These are phyloP conservation scores for Sylvia borin DNA, from an alignment of 2,797 vertebrate genomes.

Conservation along the genomic window DNA sequence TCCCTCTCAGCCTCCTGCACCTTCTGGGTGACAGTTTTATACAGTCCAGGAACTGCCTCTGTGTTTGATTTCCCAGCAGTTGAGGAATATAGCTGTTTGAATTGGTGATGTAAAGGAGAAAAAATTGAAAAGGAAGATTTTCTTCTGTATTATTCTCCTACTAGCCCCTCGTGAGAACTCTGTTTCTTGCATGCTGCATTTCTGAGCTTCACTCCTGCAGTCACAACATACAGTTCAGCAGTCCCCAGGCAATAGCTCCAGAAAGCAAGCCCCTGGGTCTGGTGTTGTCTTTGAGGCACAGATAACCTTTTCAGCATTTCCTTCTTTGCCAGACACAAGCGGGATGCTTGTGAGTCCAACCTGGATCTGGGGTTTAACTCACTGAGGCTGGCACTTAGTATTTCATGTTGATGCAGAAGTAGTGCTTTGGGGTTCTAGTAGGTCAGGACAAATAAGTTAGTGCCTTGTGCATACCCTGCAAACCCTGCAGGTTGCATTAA, in stretches of 20 bases:
- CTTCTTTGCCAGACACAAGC: neutral
- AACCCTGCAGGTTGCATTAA: neutral
- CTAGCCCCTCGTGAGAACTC: neutral
- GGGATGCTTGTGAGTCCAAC: neutral
- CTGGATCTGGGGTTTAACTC: neutral
- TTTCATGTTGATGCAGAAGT: neutral
- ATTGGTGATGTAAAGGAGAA: neutral
- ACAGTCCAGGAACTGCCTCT: neutral
- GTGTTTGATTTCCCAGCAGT: neutral
- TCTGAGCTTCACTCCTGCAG: slow-evolving; percentile 3
- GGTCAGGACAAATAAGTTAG: slow-evolving; percentile 3
- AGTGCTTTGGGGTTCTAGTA: neutral
- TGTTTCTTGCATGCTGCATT: neutral
- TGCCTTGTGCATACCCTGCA: neutral
- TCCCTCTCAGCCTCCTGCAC: neutral
- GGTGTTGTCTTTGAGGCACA: slow-evolving; percentile 4
- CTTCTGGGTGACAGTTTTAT: neutral
- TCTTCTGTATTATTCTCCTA: neutral
- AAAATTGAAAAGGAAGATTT: neutral
- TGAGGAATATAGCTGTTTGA: neutral
- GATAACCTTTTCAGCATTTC: neutral
- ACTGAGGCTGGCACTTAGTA: neutral
- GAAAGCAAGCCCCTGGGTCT: neutral
- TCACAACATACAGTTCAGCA: neutral
- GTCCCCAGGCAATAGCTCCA: neutral